Base-by-base conservation (phyloP, 2,888 invertebrate species). In the Athalia circularis region DNA sequence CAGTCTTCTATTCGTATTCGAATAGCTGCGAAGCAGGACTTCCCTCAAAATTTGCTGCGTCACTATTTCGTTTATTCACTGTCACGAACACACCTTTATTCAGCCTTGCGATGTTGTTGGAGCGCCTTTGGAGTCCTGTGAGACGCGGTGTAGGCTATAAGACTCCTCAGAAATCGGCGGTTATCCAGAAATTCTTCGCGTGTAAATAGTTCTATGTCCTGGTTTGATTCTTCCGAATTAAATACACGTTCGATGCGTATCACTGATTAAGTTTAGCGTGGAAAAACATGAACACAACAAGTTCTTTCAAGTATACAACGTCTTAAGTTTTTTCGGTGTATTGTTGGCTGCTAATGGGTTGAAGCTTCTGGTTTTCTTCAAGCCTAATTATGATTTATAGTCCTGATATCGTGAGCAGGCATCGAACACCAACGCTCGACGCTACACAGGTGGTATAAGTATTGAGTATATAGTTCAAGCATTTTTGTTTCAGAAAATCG, bases 311-410 rank as follows among this genome's bases (percentile, higher is more conserved):
- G 75, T 75, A 75, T 75, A 75, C 75, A 81, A 84, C 85, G 83
- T 84, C 85, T 85, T 85, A 84, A 84, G 84, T 84, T 84, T 83
- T 80, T 83, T 80, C 83, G 83, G 79, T 81, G 86, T 84, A 87
- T 87, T 88, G 88, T 88, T 87, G 29, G 87, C 83, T 84, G 85
- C 87, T 88, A 88, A 88, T 88, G 87, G 87, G 85, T 82, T 83
- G 83, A 83, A 82, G 86, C 88, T 87, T 87, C 87, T 85, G 86
- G 85, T 64, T 52, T 77, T 61, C 79, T 83, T 80, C 82, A 84
- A 84, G 84, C 85, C 87, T 88, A 88, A 88, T 88, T 87, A 87
- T 88, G 88, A 88, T 88, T 88, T 87, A 88, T 88, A 85, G 87
- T 85, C 84, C 81, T 80, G 77, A 83, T 85, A 85, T 84, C 85